These are phyloP conservation scores for Emydoidea blandingii DNA, from an alignment of 2,797 vertebrate species.

Conservation along the genomic window DNA sequence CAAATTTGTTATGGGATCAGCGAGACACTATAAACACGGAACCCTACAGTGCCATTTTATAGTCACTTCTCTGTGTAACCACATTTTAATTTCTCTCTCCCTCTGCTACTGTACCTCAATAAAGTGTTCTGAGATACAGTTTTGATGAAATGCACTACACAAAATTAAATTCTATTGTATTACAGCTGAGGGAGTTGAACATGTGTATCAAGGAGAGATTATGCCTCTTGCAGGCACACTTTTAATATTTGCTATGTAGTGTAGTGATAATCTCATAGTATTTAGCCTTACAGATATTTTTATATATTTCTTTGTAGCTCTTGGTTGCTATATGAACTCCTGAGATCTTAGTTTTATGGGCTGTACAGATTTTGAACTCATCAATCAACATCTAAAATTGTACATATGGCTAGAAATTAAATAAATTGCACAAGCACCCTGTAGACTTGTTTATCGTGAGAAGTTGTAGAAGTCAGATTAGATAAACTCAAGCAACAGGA, in stretches of 20 bases:
- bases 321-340: not conserved
- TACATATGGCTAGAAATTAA: not conserved
- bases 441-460: not conserved
- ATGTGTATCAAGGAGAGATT: not conserved
- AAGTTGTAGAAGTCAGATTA: not conserved
- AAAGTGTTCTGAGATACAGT: not conserved
- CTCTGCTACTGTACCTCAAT: not conserved
- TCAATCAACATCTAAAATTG: not conserved
- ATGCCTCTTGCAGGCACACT: not conserved
- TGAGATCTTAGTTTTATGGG: not conserved
- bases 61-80: constrained; percentile 14
- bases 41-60: not conserved
- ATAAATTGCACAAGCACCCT: not conserved
- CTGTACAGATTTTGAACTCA: not conserved
- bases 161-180: constrained; percentile 25
- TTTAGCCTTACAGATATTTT: not conserved
- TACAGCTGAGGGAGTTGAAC: not conserved
- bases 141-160: not conserved
- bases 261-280: not conserved
- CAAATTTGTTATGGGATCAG: constrained; percentile 1
- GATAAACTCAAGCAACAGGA: not conserved
- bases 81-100: not conserved
- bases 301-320: not conserved
- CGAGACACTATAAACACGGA: not conserved
- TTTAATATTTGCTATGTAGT: not conserved